Base-by-base conservation (phyloP, 2,113 vertebrate genomes). In the Tupaia chinensis region DNA sequence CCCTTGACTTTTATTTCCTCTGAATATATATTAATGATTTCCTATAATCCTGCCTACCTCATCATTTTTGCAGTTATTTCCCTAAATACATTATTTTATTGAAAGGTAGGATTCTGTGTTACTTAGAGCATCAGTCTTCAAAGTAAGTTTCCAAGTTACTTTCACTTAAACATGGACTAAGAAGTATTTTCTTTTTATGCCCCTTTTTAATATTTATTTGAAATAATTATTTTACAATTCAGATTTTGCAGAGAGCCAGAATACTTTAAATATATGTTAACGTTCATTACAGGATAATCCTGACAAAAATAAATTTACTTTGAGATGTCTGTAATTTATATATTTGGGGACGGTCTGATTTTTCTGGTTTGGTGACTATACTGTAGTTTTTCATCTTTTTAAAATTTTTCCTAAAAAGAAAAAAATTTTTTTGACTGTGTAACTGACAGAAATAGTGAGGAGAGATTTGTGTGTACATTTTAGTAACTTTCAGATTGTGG, bases 241-340 rank as follows among this genome's bases (percentile, higher is more conserved):
- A 80, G 7, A 20, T 86, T 91, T 87, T 94, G 29, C 14, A 84
- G 54, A 92, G 63, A 84, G 61, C 25, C 13, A 73, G 44, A 81
- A 80, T 87, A 58, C 29, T 93, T n/a, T 91, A 54, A 65, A 88
- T 89, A 56, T 29, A 79, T 78, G 91, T 32, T 81, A 77, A 72
- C 95, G 16, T 61, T 82, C 87, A 89, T 83, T 97, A 74, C 80
- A 89, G n/a, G 16, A 15, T 82, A 70, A 86, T 81, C 91, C n/a
- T 93, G 34, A 95, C 66, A 80, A 74, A 93, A 93, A 72, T 61
- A 78, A 72, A 81, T 74, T 15, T 9, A 60, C 76, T 91, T 96
- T 76, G 70, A 63, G 4, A 20, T 61, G 27, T 61, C 29, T 77
- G 0, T 66, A 29, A 53, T 83, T 54, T 94, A 34, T 32, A 4